Conservation (phyloP, 2,888 invertebrate species). For the Anagyrus pseudococci region DNA sequence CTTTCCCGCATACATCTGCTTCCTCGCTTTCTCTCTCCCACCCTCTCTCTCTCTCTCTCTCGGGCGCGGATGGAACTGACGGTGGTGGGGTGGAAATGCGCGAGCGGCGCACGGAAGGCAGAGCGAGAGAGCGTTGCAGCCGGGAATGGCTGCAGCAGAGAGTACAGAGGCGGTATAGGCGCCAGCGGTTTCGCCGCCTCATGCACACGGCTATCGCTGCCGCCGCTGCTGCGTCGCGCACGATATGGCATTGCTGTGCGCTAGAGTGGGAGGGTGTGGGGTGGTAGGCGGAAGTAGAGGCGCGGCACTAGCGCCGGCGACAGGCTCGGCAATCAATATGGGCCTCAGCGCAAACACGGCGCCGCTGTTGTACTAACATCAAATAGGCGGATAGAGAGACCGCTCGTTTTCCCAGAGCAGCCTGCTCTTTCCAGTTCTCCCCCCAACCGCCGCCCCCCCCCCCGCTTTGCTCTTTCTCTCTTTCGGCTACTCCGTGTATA, state of each 20-base stretch:
- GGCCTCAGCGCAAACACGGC: conserved; percentile 62
- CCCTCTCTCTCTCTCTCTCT: too few relatives aligned
- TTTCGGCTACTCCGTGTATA: too few relatives aligned
- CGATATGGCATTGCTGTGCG: conserved; percentile 14
- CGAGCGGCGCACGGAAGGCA: too few relatives aligned
- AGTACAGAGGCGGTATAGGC: background rate
- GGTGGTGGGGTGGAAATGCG: background rate
- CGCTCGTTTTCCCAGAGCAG: background rate
- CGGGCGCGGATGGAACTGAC: background rate
- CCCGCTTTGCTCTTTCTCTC: background rate
- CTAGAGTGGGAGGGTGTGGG: conserved; percentile 36
- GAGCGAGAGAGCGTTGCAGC: conserved; percentile 2
- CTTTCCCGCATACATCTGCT: background rate
- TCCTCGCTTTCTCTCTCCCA: too few relatives aligned
- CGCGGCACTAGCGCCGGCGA: conserved; percentile 48
- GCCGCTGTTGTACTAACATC: conserved; percentile 62
- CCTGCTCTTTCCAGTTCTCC: background rate
- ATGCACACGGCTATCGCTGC: background rate
- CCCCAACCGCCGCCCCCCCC: background rate
- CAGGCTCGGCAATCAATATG: conserved; percentile 62
- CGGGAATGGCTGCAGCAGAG: background rate
- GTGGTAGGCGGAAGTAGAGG: conserved; percentile 41
- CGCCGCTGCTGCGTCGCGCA: background rate
- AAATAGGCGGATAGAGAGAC: conserved; percentile 62
- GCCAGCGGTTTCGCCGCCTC: background rate